phyloP scores from a whole-genome alignment of 2,797 vertebrate species.

The Melanotaenia pygmaea region DNA sequence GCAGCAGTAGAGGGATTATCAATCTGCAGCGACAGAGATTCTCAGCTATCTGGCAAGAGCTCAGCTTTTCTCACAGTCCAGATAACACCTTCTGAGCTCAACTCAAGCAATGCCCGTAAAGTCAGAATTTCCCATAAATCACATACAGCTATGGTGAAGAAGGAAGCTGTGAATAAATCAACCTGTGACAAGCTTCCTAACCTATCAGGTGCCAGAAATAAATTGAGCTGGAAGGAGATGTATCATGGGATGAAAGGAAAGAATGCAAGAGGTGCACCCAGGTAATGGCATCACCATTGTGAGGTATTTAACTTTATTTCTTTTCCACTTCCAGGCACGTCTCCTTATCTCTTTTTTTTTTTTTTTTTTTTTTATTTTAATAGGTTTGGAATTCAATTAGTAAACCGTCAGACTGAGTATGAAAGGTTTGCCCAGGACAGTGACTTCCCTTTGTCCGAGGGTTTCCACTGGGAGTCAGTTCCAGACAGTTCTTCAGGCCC shows the following conservation, averaged over 20 bases:
- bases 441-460: slow-evolving; percentile 82
- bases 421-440: slow-evolving; percentile 59
- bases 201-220: slow-evolving; percentile 74
- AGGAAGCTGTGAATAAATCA: slow-evolving; percentile 79
- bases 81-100: slow-evolving; percentile 77
- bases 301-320: neutral
- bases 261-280: slow-evolving; percentile 84
- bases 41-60: slow-evolving; percentile 72
- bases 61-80: slow-evolving; percentile 81
- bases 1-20: slow-evolving; percentile 35
- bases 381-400: slow-evolving; percentile 90
- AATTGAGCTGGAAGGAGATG: slow-evolving; percentile 86
- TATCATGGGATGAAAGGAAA: slow-evolving; percentile 84
- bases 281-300: slow-evolving; percentile 78
- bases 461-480: slow-evolving; percentile 90
- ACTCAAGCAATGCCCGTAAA: slow-evolving; percentile 79
- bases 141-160: slow-evolving; percentile 75
- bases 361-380: slow-evolving; percentile 5
- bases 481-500: slow-evolving; percentile 29
- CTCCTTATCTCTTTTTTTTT: neutral
- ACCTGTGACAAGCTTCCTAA: slow-evolving; percentile 82
- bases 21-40: slow-evolving; percentile 63
- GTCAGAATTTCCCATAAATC: slow-evolving; percentile 86
- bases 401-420: slow-evolving; percentile 70
- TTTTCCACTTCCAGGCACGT: neutral